Evolutionary conservation across 2,797 vertebrate species (phyloP).

Genomic region (Acanthurus lineatus): DNA sequence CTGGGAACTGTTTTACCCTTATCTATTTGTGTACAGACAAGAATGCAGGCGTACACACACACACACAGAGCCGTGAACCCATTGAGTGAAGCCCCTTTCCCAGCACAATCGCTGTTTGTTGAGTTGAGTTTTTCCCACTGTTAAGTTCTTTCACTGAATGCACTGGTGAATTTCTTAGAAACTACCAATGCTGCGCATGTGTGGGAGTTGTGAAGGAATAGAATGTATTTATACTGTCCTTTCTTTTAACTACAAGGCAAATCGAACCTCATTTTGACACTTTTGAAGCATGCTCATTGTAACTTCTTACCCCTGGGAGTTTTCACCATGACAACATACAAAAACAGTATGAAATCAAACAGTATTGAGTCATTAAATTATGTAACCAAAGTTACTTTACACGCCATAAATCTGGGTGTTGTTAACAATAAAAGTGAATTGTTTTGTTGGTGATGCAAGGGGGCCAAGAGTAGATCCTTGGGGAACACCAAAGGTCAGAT

Average conservation of each 20-base stretch:
- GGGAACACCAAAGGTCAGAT: neutral
- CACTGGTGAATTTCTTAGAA: conserved; percentile 28
- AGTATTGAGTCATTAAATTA: neutral
- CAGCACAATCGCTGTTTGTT: conserved; percentile 61
- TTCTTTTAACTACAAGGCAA: neutral
- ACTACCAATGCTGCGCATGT: conserved; percentile 5
- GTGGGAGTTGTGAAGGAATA: conserved; percentile 49
- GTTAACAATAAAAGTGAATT: neutral
- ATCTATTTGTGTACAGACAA: conserved; percentile 70
- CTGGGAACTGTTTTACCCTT: conserved; percentile 55
- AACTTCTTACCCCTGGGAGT: neutral
- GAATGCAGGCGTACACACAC: conserved; percentile 34
- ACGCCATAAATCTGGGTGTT: conserved; percentile 9
- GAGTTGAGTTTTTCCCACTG: conserved; percentile 62
- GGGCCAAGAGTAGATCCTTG: conserved; percentile 19
- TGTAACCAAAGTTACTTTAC: neutral
- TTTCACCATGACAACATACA: neutral
- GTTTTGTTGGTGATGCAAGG: conserved; percentile 6
- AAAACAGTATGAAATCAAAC: neutral
- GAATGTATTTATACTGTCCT: conserved; percentile 1
- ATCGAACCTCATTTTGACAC: conserved; percentile 1
- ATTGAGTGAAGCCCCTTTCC: conserved; percentile 40
- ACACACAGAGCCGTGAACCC: conserved; percentile 46
- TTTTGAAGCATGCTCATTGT: conserved; percentile 4
- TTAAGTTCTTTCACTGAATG: conserved; percentile 45